Base-by-base conservation (phyloP, 2,113 vertebrate species). In the Trichomycterus rosablanca region DNA sequence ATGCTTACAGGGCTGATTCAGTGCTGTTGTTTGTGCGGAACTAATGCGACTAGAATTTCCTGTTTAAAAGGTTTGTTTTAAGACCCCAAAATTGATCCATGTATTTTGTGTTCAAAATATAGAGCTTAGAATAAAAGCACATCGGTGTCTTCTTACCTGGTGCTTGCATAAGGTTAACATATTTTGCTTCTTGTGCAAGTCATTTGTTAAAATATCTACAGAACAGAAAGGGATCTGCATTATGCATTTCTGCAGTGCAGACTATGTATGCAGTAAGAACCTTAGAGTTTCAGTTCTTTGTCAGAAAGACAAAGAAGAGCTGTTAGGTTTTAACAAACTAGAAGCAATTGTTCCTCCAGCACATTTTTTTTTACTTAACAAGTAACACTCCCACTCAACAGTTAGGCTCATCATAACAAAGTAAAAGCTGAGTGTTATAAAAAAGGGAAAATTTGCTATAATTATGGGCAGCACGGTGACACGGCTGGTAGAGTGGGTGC, bases 281-380 rank as follows among this genome's bases (percentile, higher is more conserved):
- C 11, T 24, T 51, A 3, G 5, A 18, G 49, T 63, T 34, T 54
- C 26, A 34, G 26, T 52, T 42, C 26, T 34, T 53, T 32, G 19
- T 51, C 60, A 23, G 16, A 24, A 5, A 12, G 2, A 5, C n/a
- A 14, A 11, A 19, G 8, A 59, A 46, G 40, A 45, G 14, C 56
- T 22, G 32, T 40, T n/a, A n/a, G n/a, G 34, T 9, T 15, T 52
- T 24, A n/a, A n/a, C n/a, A n/a, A n/a, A 53, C 5, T 53, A 7
- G 11, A 11, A 20, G 2, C 10, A 14, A 14, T 28, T 20, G 11
- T 22, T 24, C 15, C 4, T 15, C 5, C 10, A 8, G 15, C 1
- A 45, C 10, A 8, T 26, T 8, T 7, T 14, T 30, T 48, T 44
- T 44, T 20, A 42, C 14, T n/a, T 39, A n/a, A 22, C 24, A 3